Percentiles rank a stretch among this genome's conserved stretches.
phyloP scores from a whole-genome alignment of 2,113 vertebrate species.

The Colaptes auratus region DNA sequence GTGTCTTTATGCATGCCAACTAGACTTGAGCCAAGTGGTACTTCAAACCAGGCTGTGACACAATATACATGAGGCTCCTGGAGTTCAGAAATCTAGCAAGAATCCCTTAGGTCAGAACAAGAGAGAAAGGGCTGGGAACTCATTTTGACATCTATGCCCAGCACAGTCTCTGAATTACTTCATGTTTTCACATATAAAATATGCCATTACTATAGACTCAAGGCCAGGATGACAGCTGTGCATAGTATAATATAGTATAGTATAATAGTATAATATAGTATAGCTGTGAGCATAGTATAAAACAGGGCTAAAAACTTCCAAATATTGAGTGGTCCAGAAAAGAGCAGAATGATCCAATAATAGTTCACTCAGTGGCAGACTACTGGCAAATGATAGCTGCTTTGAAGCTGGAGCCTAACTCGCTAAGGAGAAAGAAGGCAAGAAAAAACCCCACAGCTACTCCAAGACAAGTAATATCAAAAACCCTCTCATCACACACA shows the following conservation, averaged over 20 bases:
- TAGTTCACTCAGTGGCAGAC: accelerated
- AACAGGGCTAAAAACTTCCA: neutral
- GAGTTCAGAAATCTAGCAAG: neutral
- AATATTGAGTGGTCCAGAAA: neutral
- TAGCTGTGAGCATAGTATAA: too few species aligned
- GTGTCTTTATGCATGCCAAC: neutral
- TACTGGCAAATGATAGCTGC: neutral
- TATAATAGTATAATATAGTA: too few species aligned
- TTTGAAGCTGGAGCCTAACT: neutral
- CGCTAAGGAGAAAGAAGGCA: neutral
- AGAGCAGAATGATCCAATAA: neutral
- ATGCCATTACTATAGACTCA: neutral
- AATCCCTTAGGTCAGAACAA: neutral
- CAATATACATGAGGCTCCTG: neutral
- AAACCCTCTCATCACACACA: neutral
- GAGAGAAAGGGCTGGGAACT: neutral
- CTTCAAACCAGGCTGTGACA: neutral
- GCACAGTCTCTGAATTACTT: neutral
- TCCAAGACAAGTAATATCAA: neutral
- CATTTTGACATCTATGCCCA: neutral
- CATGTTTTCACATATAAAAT: neutral
- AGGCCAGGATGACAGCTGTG: neutral
- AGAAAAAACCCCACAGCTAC: neutral
- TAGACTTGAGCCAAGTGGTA: neutral
- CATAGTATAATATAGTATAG: too few species aligned